phyloP scores from a whole-genome alignment of 1,140 invertebrate genomes.

The Aphelinus certus region DNA sequence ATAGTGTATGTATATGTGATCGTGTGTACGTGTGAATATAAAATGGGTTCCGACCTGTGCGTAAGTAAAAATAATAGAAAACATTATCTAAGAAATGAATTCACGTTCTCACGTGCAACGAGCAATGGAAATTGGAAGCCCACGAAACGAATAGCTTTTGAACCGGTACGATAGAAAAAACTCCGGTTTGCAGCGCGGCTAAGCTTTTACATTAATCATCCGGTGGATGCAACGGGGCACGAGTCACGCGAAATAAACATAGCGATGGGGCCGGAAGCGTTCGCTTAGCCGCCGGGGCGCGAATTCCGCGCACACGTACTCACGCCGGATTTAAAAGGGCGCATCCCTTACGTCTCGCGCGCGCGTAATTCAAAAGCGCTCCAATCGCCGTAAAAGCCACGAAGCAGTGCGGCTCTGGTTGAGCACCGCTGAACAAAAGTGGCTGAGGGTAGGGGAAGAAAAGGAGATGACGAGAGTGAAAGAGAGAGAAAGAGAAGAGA shows the following conservation, averaged over 20 bases:
- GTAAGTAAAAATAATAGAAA: too few species aligned
- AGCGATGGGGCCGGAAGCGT: conserved; percentile 13
- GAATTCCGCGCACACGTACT: too few species aligned
- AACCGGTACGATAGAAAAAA: too few species aligned
- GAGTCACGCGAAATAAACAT: conserved; percentile 28
- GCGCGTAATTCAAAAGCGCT: conserved; percentile 28
- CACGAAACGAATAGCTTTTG: too few species aligned
- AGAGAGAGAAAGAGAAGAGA: conserved; percentile 38
- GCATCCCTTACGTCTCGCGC: conserved; percentile 20
- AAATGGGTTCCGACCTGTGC: too few species aligned
- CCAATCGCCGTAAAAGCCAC: conserved; percentile 39
- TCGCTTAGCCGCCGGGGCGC: not conserved
- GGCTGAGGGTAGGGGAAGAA: not conserved
- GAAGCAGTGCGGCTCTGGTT: conserved; percentile 26
- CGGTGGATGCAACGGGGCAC: conserved; percentile 1
- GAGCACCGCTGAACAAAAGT: conserved; percentile 18
- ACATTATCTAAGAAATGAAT: too few species aligned
- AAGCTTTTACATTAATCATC: conserved; percentile 3
- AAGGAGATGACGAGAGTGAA: not conserved
- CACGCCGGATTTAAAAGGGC: not conserved
- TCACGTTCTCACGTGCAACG: too few species aligned
- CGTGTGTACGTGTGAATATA: too few species aligned
- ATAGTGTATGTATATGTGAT: too few species aligned
- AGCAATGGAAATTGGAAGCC: too few species aligned
- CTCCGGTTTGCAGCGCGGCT: too few species aligned